Evolutionary conservation across 1,140 invertebrate genomes (phyloP).

Genomic region (Zaprionus africanus): DNA sequence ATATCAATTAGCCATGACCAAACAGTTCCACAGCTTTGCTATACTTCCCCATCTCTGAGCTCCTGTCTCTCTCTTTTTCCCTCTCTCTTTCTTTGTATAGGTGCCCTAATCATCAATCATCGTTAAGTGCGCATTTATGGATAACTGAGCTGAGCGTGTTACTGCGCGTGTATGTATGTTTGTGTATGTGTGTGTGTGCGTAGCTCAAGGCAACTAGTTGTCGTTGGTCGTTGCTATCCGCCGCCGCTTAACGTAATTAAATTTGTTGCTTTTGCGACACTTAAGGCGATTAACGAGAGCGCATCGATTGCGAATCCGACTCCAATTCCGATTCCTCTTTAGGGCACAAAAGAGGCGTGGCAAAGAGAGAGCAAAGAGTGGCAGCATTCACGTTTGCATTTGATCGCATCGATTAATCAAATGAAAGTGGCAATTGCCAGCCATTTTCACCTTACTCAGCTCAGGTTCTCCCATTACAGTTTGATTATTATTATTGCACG

Average conservation of each 20-base stretch:
- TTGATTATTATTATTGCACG: constrained; percentile 20
- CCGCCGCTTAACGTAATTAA: constrained; percentile 51
- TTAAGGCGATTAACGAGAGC: constrained; percentile 52
- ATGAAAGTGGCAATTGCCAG: constrained; percentile 39
- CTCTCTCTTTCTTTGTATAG: not conserved
- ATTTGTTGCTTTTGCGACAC: constrained; percentile 58
- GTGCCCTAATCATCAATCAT: constrained; percentile 55
- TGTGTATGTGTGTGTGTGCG: constrained; percentile 8
- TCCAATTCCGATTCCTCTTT: not conserved
- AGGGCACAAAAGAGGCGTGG: not conserved
- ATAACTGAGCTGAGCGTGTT: constrained; percentile 22
- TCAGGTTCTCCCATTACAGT: not conserved
- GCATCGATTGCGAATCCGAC: constrained; percentile 12
- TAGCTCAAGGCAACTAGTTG: constrained; percentile 27
- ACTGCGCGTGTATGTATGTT: not conserved
- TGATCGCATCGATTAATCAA: constrained; percentile 54
- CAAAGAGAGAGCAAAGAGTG: too few species aligned
- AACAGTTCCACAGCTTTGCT: constrained; percentile 7
- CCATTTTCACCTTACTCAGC: constrained; percentile 17
- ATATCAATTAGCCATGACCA: constrained; percentile 38
- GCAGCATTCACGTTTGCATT: constrained; percentile 26
- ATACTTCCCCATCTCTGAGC: not conserved
- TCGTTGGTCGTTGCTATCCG: constrained; percentile 1
- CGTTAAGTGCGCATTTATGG: constrained; percentile 41
- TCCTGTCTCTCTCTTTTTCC: not conserved